phyloP scores from a whole-genome alignment of 1,140 invertebrate species.

The Heliconius melpomene region DNA sequence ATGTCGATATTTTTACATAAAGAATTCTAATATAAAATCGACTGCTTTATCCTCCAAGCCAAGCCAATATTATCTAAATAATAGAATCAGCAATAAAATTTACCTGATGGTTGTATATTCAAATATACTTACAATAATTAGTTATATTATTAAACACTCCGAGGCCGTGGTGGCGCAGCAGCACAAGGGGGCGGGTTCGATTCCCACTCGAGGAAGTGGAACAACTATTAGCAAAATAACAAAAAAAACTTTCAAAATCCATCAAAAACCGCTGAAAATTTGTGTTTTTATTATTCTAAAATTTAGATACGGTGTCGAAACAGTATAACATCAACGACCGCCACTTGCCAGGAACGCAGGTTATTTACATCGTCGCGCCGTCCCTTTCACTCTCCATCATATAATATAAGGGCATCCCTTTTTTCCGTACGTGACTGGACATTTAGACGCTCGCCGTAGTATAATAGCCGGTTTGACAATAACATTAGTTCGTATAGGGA shows the following conservation, averaged over 20 bases:
- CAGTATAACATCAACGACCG: neutral
- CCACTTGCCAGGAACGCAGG: constrained; percentile 24
- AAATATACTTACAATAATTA: too few species aligned
- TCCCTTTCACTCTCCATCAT: constrained; percentile 26
- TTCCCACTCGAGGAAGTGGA: too few species aligned
- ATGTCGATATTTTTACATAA: constrained; percentile 51
- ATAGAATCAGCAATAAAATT: too few species aligned
- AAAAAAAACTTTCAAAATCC: neutral
- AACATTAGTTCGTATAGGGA: constrained; percentile 74
- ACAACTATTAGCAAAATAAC: too few species aligned
- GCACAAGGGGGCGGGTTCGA: too few species aligned
- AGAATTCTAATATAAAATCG: constrained; percentile 16
- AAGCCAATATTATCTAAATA: too few species aligned
- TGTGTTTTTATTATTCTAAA: constrained; percentile 1
- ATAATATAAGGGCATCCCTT: constrained; percentile 41
- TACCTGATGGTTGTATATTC: too few species aligned
- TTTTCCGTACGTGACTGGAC: constrained; percentile 69
- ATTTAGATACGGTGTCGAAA: constrained; percentile 11
- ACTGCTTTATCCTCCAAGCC: neutral
- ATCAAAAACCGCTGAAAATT: neutral
- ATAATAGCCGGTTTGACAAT: constrained; percentile 78
- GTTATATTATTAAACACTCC: too few species aligned
- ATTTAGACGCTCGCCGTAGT: constrained; percentile 63
- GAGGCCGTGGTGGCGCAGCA: too few species aligned
- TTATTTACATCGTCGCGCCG: constrained; percentile 32